phyloP scores from a whole-genome alignment of 2,888 invertebrate genomes.

The Notodonta ziczac region DNA sequence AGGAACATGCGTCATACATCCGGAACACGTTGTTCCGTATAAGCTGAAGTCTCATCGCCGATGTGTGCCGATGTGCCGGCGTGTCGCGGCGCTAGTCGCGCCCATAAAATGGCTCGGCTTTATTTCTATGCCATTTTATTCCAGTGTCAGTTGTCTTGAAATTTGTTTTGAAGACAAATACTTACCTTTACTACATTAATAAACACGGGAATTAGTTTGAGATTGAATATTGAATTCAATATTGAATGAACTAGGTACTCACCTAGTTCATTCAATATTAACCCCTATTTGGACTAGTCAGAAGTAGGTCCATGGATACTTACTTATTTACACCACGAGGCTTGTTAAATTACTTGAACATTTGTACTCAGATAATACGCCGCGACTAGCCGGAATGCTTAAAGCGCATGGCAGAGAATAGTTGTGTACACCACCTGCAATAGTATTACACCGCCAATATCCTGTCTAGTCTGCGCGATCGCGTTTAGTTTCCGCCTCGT shows the following conservation, averaged over 20 bases:
- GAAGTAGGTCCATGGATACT: too few relatives aligned
- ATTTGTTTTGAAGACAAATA: not conserved
- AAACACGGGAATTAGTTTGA: too few relatives aligned
- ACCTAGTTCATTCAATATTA: too few relatives aligned
- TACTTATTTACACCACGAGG: too few relatives aligned
- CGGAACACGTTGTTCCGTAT: conserved; percentile 1
- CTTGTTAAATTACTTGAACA: too few relatives aligned
- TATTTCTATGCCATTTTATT: not conserved
- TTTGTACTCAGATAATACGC: too few relatives aligned
- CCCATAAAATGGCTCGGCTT: not conserved
- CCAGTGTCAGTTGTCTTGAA: not conserved
- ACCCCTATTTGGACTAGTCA: too few relatives aligned
- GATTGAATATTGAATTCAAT: too few relatives aligned
- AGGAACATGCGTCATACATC: not conserved
- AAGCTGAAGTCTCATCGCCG: not conserved
- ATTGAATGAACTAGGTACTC: too few relatives aligned
- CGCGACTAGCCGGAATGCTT: too few relatives aligned
- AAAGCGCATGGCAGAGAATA: too few relatives aligned
- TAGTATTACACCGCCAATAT: not conserved
- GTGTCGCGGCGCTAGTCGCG: not conserved
- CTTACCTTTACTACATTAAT: too few relatives aligned
- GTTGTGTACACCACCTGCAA: not conserved
- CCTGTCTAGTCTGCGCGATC: not conserved
- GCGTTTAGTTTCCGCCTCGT: conserved; percentile 25
- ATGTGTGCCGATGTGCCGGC: not conserved